phyloP scores from a whole-genome alignment of 30 jellyfish, hydroid and myxozoan genomes.

The Hydractinia echinata region DNA sequence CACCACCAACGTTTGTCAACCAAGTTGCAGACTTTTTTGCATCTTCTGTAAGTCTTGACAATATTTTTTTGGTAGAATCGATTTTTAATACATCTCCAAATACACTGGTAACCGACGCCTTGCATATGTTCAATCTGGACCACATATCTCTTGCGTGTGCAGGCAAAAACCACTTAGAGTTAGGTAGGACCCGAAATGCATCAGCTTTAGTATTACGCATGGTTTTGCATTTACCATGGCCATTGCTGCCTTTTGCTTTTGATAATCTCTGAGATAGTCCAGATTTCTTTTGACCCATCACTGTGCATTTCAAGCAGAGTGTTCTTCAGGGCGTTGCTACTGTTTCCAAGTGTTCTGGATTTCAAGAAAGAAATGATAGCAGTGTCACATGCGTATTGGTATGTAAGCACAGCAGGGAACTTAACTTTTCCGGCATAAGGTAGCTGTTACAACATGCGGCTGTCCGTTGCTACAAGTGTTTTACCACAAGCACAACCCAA shows the following conservation, averaged over 20 bases:
- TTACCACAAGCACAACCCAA: no score
- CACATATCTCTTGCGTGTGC: no score
- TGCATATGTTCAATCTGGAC: no score
- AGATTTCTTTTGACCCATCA: constrained; percentile 35
- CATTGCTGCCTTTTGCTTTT: not conserved
- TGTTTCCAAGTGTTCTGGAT: constrained; percentile 41
- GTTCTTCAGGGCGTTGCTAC: constrained; percentile 39
- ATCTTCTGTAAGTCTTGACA: no score
- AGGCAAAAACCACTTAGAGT: constrained; percentile 35
- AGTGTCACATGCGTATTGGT: constrained; percentile 44
- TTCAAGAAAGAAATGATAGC: constrained; percentile 37
- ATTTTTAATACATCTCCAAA: no score
- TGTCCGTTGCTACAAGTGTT: no score
- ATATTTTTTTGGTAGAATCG: no score
- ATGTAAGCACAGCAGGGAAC: constrained; percentile 42
- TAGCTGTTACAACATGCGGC: no score
- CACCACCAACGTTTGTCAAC: no score
- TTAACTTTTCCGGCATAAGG: constrained; percentile 1
- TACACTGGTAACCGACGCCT: no score
- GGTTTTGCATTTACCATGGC: not conserved
- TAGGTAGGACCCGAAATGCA: not conserved
- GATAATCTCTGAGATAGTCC: constrained; percentile 35
- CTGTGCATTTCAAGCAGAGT: constrained; percentile 37
- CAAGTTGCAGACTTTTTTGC: no score
- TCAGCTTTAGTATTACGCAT: no score